Base-by-base conservation (phyloP, 2,797 vertebrate genomes). In the Hybognathus amarus region DNA sequence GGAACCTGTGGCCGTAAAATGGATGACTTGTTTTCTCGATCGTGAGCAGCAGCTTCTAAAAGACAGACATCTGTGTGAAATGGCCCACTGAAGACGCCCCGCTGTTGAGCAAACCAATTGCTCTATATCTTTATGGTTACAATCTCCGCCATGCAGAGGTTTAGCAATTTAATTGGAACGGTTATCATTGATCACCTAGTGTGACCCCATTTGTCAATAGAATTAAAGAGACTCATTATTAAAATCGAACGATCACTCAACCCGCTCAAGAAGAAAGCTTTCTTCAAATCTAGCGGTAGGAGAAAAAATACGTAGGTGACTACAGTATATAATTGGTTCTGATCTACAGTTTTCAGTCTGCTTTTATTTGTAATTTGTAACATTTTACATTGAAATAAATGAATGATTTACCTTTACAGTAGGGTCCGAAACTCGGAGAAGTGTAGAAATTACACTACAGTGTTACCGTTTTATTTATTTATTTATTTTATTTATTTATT, bases 1-100 rank as follows among this genome's bases (percentile, higher is more conserved):
- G 89, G 91, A 94, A 93, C 92, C 92, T 91, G 93, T 91, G 93
- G 90, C 89, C 88, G 90, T 91, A 94, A 94, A 95, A 94, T 91
- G 93, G 92, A 94, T 92, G 91, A 93, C 93, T 92, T 87, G 93
- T 93, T 94, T 90, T 92, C 78, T 89, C 89, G 87, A 92, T 92
- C 85, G 90, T 86, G 89, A 90, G 90, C 88, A 85, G 90, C 86
- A 85, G 89, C 54, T 67, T 78, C 74, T 75, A 86, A 89, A 82
- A 85, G 77, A 70, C 84, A 56, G 79, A 87, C 66, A 79, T 87
- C 77, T 85, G 88, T 89, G 88, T 89, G 86, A 87, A 91, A 89
- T 79, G 67, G 83, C 64, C 67, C 52, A 73, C 82, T 73, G 86
- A 86, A 85, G 87, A 85, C 77, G 69, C 87, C 85, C 82, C 40